Base-by-base conservation (phyloP, 1,140 invertebrate genomes). In the Thaumatotibia leucotreta region DNA sequence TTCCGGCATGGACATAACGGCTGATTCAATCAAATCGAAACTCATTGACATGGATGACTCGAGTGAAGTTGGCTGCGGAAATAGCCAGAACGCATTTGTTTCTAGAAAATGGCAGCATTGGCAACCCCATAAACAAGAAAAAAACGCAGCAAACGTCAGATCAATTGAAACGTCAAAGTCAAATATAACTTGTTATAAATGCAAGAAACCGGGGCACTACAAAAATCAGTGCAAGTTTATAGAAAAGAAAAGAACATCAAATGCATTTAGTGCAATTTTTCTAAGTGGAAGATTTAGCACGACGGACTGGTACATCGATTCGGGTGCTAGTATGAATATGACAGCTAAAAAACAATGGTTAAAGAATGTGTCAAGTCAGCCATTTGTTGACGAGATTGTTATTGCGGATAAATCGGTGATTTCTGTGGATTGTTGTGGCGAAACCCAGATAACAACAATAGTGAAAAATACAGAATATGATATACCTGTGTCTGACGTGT, bases 201-300 rank as follows among this genome's bases (percentile, higher is more conserved):
- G 50, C 10, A 27, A 27, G n/a, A 23, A 54, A 11, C 23, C 23
- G 0, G 24, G 50, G 4, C 50, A 54, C n/a, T 54, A 24, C 11
- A 54, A n/a, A 24, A 62, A 62, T 31, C 61, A 62, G 17, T 33
- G 61, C 10, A 24, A 20, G 2, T n/a, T n/a, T n/a, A 24, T 27
- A 22, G 29, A 8, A 9, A 49, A 65, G 64, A 33, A 50, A 39
- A 67, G 52, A 24, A 35, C 32, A 67, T 45, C 63, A 49, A 69
- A 67, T 14, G 68, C 61, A 8, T 73, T 73, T 64, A 73, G 61
- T 62, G 72, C 66, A 11, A 54, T 73, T 22, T 73, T 73, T 14
- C 35, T 73, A 11, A 70, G 20, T 24, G 61, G 61, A 49, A 61
- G 29, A 11, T 61, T 67, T 39, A 14, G 63, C 24, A 39, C 64